Percentiles rank a stretch among this genome's conserved stretches.
Conservation (phyloP, 2,888 invertebrate genomes). For the Andrena dorsata region DNA sequence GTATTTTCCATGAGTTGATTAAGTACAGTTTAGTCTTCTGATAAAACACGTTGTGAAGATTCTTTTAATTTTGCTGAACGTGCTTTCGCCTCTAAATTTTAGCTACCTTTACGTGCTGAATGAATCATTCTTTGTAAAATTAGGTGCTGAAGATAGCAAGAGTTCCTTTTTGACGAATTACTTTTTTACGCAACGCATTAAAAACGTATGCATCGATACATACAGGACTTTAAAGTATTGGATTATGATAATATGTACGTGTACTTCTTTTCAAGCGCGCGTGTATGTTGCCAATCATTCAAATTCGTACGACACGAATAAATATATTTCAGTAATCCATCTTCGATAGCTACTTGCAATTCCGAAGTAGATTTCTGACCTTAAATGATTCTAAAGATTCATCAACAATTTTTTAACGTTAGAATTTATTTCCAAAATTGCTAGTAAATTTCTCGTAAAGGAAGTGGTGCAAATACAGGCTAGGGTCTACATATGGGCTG, state of each 20-base stretch:
- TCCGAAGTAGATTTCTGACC: too few species aligned
- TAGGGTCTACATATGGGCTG: too few species aligned
- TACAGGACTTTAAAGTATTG: background rate
- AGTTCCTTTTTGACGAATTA: background rate
- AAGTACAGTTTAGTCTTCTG: too few species aligned
- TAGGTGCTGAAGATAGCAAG: background rate
- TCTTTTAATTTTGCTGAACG: too few species aligned
- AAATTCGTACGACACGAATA: background rate
- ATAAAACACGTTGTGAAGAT: too few species aligned
- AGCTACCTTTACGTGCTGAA: background rate
- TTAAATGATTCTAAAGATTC: too few species aligned
- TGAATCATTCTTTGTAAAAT: background rate
- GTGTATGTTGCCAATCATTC: background rate
- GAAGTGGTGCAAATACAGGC: too few species aligned
- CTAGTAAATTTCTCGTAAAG: too few species aligned
- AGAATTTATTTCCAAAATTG: too few species aligned
- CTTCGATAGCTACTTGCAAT: too few species aligned
- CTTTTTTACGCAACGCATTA: background rate
- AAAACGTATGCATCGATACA: constrained; percentile 15
- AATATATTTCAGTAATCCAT: background rate
- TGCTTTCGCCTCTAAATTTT: background rate
- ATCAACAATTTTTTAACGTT: too few species aligned
- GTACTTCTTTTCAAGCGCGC: background rate
- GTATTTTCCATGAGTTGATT: too few species aligned
- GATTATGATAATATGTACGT: background rate